These are phyloP conservation scores for Caenorhabditis sp. DNA, from an alignment of 2,888 invertebrate species.

Conservation along the genomic window DNA sequence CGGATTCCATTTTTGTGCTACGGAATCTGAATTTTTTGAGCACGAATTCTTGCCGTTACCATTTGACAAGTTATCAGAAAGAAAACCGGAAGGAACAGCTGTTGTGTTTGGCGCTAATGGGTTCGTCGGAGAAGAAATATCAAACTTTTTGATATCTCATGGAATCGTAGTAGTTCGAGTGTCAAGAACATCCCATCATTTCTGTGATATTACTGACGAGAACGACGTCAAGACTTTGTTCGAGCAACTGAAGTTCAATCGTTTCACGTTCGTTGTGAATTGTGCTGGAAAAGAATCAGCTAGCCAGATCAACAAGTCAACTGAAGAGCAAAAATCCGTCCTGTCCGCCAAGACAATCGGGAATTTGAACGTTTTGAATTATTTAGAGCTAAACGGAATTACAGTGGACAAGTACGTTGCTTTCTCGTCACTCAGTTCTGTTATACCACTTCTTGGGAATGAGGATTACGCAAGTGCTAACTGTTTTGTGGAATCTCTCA, in stretches of 20 bases:
- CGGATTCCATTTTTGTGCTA: not conserved
- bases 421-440: conserved; percentile 68
- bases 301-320: conserved; percentile 35
- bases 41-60: not conserved
- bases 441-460: conserved; percentile 67
- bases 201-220: conserved; percentile 24
- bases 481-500: conserved; percentile 62
- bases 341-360: conserved; percentile 56
- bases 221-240: conserved; percentile 14
- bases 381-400: conserved; percentile 29
- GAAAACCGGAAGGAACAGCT: not conserved
- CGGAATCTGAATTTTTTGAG: not conserved
- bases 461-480: conserved; percentile 72
- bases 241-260: not conserved
- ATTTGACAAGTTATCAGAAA: too few species aligned
- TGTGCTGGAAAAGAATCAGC: conserved; percentile 58
- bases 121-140: conserved; percentile 17
- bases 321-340: conserved; percentile 48
- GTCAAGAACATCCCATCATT: conserved; percentile 6
- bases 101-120: conserved; percentile 48
- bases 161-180: conserved; percentile 1
- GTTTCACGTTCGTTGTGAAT: conserved; percentile 45
- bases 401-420: conserved; percentile 59
- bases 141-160: not conserved
- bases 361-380: conserved; percentile 53